Evolutionary conservation across 1,140 invertebrate genomes (phyloP), one percentile per base, ranked within the genome.

Genomic region (Drosophila santomea): DNA sequence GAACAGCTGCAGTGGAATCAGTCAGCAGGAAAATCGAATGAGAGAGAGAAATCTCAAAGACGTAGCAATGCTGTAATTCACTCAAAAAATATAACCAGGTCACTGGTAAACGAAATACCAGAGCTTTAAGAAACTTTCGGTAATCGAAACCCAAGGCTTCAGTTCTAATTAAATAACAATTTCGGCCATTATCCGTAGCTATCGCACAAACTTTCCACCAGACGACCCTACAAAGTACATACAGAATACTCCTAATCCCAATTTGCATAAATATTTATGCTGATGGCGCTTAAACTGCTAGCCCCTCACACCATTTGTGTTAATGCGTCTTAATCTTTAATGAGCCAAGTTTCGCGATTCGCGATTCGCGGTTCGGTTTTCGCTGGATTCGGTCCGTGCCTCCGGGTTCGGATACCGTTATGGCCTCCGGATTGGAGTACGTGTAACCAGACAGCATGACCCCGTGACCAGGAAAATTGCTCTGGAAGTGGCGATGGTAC

Each of bases 191-290:
- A 28, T 44, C 39, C 25, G 57, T 20, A 43, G 41, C 25, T 44
- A 28, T 48, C 38, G 35, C 14, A 0, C n/a, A 41, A 80, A 74
- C 67, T 64, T 84, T 84, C 50, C 28, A 50, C 50, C 45, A 38
- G 52, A 38, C 25, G 36, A 35, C 51, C 36, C 28, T 44, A 63
- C 60, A 59, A 60, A 74, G 74, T 77, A 80, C 74, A 64, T 64
- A 76, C 74, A 82, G 83, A 79, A 88, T 80, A 80, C 76, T 89
- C 80, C 52, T 84, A 89, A 84, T 89, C 84, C 84, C 84, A 89
- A 89, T 89, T 89, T 89, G 73, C 84, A 89, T 89, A 89, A 89
- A 89, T 89, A 89, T 89, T 89, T 80, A 89, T 89, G 80, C 77
- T 89, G 84, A 80, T 89, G 84, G 80, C 67, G 66, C 73, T 66